Conservation (phyloP, 1,140 invertebrate species). For the Drosophila busckii region DNA sequence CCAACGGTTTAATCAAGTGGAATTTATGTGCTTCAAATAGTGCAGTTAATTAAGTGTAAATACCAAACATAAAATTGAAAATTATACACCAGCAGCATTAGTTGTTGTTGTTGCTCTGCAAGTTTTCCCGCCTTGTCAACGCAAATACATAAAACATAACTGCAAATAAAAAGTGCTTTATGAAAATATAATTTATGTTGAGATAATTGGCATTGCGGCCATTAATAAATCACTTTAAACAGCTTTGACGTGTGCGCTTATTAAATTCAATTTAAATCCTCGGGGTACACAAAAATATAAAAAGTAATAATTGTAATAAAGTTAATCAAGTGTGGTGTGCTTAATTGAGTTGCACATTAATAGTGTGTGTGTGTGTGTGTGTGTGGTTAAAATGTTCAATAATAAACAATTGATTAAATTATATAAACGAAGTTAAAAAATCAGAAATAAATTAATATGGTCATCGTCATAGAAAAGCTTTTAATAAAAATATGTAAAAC, state of each 20-base stretch:
- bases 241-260: slow-evolving; percentile 29
- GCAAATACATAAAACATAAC: slow-evolving; percentile 21
- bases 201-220: slow-evolving; percentile 46
- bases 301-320: background rate
- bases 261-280: slow-evolving; percentile 57
- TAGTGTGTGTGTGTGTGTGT: slow-evolving; percentile 8
- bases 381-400: slow-evolving; percentile 20
- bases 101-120: background rate
- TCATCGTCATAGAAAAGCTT: too few relatives aligned
- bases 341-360: slow-evolving; percentile 14
- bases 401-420: slow-evolving; percentile 11
- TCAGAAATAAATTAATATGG: background rate
- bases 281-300: background rate
- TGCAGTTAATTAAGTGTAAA: slow-evolving; percentile 75
- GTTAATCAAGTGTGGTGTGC: slow-evolving; percentile 13
- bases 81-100: too few relatives aligned
- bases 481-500: too few relatives aligned
- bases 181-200: slow-evolving; percentile 49
- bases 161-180: slow-evolving; percentile 11
- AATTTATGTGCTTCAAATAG: slow-evolving; percentile 67
- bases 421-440: slow-evolving; percentile 9
- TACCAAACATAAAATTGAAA: slow-evolving; percentile 46
- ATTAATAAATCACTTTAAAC: slow-evolving; percentile 56
- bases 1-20: slow-evolving; percentile 76
- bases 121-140: slow-evolving; percentile 15